Conservation (phyloP, 2,797 vertebrate genomes). For the Loriculus beryllinus region DNA sequence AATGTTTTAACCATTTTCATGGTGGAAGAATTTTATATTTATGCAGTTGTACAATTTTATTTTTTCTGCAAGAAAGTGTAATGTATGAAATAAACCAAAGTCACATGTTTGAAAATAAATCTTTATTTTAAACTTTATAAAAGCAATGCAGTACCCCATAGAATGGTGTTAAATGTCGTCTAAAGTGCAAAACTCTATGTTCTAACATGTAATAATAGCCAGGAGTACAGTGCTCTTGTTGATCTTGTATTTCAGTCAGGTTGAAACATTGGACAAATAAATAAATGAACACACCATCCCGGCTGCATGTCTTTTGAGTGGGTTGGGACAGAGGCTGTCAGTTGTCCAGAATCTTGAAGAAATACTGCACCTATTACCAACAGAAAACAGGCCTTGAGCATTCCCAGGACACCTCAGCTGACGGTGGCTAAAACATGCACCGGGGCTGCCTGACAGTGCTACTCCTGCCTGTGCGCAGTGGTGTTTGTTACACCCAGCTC, state of each 20-base stretch:
- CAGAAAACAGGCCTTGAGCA: neutral
- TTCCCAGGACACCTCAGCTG: fast-evolving
- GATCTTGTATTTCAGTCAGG: slow-evolving; percentile 93
- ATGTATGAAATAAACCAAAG: slow-evolving; percentile 99
- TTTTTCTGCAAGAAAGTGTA: slow-evolving; percentile 93
- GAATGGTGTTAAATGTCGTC: slow-evolving; percentile 90
- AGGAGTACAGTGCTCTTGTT: slow-evolving; percentile 90
- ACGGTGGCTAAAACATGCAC: fast-evolving
- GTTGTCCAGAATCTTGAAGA: slow-evolving; percentile 94
- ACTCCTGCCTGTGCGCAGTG: neutral
- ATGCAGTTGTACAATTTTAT: slow-evolving; percentile 99
- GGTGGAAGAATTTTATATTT: slow-evolving; percentile 99
- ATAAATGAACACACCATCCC: slow-evolving; percentile 79
- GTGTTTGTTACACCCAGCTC: fast-evolving
- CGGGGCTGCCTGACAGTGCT: fast-evolving
- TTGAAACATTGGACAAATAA: slow-evolving; percentile 96
- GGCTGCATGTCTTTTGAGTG: neutral
- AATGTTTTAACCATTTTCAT: slow-evolving; percentile 99
- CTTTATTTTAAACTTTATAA: slow-evolving; percentile 87
- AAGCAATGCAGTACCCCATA: slow-evolving; percentile 94
- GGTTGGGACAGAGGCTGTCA: slow-evolving; percentile 43
- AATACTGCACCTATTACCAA: slow-evolving; percentile 89
- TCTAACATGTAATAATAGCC: slow-evolving; percentile 90
- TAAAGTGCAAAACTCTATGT: slow-evolving; percentile 92
- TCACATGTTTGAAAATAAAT: slow-evolving; percentile 94